Percentiles rank a stretch among this genome's conserved stretches.
Evolutionary conservation across 2,888 invertebrate genomes (phyloP).

Genomic region (Stenichneumon culpator): DNA sequence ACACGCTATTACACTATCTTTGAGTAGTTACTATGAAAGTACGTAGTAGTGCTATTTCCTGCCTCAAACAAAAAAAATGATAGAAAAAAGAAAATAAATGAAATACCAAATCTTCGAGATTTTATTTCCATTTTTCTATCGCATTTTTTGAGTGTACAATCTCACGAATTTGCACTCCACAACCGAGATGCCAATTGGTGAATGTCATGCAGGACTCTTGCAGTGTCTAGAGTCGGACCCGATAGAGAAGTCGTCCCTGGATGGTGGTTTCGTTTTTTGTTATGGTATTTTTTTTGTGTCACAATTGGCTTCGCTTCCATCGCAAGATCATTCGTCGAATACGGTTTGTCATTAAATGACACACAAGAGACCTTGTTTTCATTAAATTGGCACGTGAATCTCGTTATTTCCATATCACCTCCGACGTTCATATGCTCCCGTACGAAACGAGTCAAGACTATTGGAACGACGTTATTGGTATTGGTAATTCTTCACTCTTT

Average conservation of each 20-base stretch:
- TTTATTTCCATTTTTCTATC: neutral
- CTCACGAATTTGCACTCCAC: neutral
- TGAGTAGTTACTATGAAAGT: slow-evolving; percentile 28
- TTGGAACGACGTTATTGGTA: neutral
- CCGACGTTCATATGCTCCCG: slow-evolving; percentile 2
- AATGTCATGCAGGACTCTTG: neutral
- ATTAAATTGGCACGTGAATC: slow-evolving; percentile 25
- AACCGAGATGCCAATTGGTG: neutral
- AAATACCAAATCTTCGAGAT: neutral
- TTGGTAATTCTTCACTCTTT: neutral
- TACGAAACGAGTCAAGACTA: slow-evolving; percentile 21
- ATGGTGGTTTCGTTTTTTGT: slow-evolving; percentile 18
- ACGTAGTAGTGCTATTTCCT: slow-evolving; percentile 24
- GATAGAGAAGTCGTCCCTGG: slow-evolving; percentile 23
- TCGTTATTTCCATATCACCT: slow-evolving; percentile 4
- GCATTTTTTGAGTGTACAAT: neutral
- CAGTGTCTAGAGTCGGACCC: slow-evolving; percentile 14
- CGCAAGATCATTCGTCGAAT: neutral
- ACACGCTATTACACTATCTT: slow-evolving; percentile 29
- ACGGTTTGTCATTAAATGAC: neutral
- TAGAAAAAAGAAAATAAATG: neutral
- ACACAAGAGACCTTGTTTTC: neutral
- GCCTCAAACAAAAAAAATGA: neutral
- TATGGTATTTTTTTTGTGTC: slow-evolving; percentile 1
- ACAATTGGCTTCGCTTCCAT: slow-evolving; percentile 22